Conservation (phyloP, 1,140 invertebrate species). For the Melanaphis sacchari region DNA sequence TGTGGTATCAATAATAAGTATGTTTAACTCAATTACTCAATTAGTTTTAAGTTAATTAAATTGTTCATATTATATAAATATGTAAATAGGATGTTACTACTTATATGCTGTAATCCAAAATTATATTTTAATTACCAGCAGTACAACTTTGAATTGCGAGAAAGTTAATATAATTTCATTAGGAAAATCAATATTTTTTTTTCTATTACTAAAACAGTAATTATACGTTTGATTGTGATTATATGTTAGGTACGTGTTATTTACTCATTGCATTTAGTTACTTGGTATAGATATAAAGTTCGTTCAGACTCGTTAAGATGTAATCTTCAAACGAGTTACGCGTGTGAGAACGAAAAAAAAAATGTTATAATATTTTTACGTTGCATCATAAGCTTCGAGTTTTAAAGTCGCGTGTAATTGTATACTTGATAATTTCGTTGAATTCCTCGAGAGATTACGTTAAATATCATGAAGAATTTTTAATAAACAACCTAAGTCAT, state of each 20-base stretch:
- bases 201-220: not conserved
- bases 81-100: not conserved
- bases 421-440: constrained; percentile 5
- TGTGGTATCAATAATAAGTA: not conserved
- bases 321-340: not conserved
- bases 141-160: not conserved
- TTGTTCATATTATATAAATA: no score
- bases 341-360: not conserved
- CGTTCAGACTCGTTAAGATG: not conserved
- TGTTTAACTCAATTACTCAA: not conserved
- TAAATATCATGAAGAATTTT: constrained; percentile 10
- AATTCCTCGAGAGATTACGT: not conserved
- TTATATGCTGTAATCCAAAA: not conserved
- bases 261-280: not conserved
- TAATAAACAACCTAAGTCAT: constrained; percentile 26
- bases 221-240: not conserved
- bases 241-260: not conserved
- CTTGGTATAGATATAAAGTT: not conserved
- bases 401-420: not conserved
- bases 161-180: not conserved
- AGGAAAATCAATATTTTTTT: not conserved
- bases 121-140: not conserved
- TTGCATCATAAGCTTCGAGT: not conserved
- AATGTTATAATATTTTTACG: not conserved
- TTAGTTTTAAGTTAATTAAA: no score